Percentiles rank a stretch among this genome's conserved stretches.
These are phyloP conservation scores for Metalampra italica DNA, from an alignment of 2,888 invertebrate genomes.

Conservation along the genomic window DNA sequence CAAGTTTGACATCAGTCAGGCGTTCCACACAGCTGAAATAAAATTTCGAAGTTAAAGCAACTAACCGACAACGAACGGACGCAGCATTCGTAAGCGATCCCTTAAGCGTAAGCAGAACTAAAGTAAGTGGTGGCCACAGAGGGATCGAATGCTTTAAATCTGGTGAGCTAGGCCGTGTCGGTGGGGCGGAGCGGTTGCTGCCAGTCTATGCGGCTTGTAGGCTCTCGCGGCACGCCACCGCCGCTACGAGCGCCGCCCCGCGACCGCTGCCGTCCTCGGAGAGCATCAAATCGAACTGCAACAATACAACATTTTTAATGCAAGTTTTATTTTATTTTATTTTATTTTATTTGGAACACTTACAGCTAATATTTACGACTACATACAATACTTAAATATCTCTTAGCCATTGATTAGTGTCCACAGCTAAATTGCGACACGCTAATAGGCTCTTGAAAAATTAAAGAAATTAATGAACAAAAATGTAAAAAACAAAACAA, in stretches of 20 bases:
- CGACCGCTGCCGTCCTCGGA: conserved; percentile 98
- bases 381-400: too few relatives aligned
- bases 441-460: too few relatives aligned
- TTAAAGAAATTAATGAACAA: too few relatives aligned
- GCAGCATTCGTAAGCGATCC: background rate
- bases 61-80: background rate
- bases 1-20: background rate
- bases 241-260: conserved; percentile 97
- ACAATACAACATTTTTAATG: conserved; percentile 24
- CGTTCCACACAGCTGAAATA: background rate
- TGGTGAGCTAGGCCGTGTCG: conserved; percentile 18
- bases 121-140: background rate
- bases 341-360: too few relatives aligned
- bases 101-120: background rate
- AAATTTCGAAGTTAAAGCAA: conserved; percentile 8
- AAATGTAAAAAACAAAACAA: too few relatives aligned
- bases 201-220: conserved; percentile 31
- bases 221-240: conserved; percentile 86
- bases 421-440: too few relatives aligned
- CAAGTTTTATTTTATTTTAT: too few relatives aligned
- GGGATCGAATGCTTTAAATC: background rate
- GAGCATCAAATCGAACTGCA: conserved; percentile 94
- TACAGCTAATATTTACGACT: too few relatives aligned
- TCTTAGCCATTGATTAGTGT: too few relatives aligned
- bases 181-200: conserved; percentile 30